phyloP scores from a whole-genome alignment of 2,888 invertebrate species.

The Orthosia cruda region DNA sequence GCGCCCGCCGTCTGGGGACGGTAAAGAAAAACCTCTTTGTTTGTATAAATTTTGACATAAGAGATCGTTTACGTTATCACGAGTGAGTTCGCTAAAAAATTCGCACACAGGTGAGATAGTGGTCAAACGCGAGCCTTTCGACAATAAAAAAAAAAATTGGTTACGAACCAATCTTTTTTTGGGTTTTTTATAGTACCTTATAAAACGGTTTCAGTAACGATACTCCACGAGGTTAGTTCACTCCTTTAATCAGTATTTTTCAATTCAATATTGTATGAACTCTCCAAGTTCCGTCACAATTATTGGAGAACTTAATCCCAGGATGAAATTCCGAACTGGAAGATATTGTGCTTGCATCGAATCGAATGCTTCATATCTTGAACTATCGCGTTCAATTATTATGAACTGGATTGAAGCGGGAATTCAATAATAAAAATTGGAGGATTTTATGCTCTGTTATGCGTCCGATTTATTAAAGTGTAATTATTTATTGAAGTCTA shows the following conservation, averaged over 20 bases:
- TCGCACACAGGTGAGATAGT: no score
- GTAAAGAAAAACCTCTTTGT: no score
- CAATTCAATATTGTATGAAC: background rate
- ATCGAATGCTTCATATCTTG: constrained; percentile 7
- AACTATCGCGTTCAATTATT: constrained; percentile 20
- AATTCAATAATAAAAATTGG: constrained; percentile 17
- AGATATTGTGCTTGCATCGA: constrained; percentile 5
- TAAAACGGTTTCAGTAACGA: no score
- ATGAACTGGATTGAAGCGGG: constrained; percentile 18
- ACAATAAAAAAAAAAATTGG: no score
- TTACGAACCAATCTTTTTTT: no score
- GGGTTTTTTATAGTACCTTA: no score
- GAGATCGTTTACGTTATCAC: no score
- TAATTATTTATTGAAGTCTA: background rate
- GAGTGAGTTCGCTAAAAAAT: no score
- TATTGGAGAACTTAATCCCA: constrained; percentile 35
- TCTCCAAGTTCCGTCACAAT: constrained; percentile 3
- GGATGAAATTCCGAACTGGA: constrained; percentile 8
- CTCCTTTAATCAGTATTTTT: background rate
- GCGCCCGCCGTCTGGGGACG: no score
- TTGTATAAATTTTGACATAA: no score
- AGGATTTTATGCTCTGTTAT: background rate
- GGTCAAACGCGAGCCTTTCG: no score
- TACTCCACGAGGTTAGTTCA: background rate
- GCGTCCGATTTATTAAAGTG: constrained; percentile 1